Base-by-base conservation (phyloP, 2,113 vertebrate genomes). In the Nesogale talazaci region DNA sequence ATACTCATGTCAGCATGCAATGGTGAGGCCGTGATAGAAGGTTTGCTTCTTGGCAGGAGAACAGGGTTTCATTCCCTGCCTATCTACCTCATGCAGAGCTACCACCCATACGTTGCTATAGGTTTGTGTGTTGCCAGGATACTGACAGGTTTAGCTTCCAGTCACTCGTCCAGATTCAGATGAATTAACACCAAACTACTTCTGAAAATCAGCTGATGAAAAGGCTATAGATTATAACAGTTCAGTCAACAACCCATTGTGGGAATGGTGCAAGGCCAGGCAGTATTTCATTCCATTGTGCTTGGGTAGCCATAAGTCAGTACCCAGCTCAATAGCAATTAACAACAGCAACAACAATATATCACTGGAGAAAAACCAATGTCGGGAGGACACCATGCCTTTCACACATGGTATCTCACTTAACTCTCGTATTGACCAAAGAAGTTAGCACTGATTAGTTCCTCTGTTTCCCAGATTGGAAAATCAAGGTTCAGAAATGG, bases 401-500 rank as follows among this genome's bases (percentile, higher is more conserved):
- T 5, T 3, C 1, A 6, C 3, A 17, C 7, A 4, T 0, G 1
- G 12, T 2, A 8, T 29, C 59, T 67, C 76, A 31, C 7, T 52
- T 23, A 19, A 42, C 80, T 16, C 31, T 70, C 38, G 22, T 1
- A 11, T 6, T 20, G n/a, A 52, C 6, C 72, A 19, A 0, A 31
- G n/a, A 70, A 4, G 17, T 4, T 9, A 1, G 5, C 11, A 10
- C 10, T 29, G 27, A 6, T 23, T 10, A 29, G 38, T 36, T 42
- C 27, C 72, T 80, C 34, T 42, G 0, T 31, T 65, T 90, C 76
- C n/a, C n/a, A 40, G 25, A 23, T 0, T 61, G 57, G 20, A 8
- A 90, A 86, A 65, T 79, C 36, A 59, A 78, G 16, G 31, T 34
- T 86, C 70, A 67, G 79, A 89, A 72, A 77, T n/a, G 56, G 72